These are phyloP conservation scores for Sebastes minor DNA, from an alignment of 2,797 vertebrate species.

Conservation along the genomic window DNA sequence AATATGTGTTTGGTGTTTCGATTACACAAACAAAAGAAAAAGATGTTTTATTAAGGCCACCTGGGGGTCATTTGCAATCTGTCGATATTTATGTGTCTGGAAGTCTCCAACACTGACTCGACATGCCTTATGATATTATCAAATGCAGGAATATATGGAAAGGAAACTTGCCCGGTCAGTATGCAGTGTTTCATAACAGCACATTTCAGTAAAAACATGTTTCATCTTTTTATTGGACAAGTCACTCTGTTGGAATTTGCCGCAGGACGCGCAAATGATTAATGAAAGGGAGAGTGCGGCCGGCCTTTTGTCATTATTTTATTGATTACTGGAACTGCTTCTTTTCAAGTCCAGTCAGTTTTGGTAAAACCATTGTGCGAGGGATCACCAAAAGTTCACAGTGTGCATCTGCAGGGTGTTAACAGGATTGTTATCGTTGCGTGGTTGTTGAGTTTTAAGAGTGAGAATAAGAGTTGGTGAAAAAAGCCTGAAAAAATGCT, in stretches of 20 bases:
- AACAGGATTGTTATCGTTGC: not conserved
- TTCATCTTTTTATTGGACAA: slow-evolving; percentile 55
- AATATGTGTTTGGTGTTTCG: not conserved
- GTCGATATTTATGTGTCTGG: not conserved
- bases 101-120: not conserved
- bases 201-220: not conserved
- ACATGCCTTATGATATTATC: not conserved
- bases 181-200: slow-evolving; percentile 41
- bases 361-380: not conserved
- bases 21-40: not conserved
- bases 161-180: not conserved
- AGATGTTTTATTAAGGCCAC: not conserved
- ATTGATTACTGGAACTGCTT: slow-evolving; percentile 67
- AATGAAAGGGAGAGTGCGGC: slow-evolving; percentile 17
- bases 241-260: slow-evolving; percentile 64
- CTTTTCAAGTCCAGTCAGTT: slow-evolving; percentile 23
- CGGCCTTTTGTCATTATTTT: slow-evolving; percentile 23
- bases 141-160: slow-evolving; percentile 6
- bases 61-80: not conserved
- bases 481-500: not conserved
- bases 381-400: slow-evolving; percentile 21
- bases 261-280: slow-evolving; percentile 50
- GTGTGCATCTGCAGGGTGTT: not conserved
- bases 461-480: not conserved
- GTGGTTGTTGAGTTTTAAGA: not conserved